phyloP scores from a whole-genome alignment of 2,888 invertebrate genomes.

The Athripsodes cinereus region DNA sequence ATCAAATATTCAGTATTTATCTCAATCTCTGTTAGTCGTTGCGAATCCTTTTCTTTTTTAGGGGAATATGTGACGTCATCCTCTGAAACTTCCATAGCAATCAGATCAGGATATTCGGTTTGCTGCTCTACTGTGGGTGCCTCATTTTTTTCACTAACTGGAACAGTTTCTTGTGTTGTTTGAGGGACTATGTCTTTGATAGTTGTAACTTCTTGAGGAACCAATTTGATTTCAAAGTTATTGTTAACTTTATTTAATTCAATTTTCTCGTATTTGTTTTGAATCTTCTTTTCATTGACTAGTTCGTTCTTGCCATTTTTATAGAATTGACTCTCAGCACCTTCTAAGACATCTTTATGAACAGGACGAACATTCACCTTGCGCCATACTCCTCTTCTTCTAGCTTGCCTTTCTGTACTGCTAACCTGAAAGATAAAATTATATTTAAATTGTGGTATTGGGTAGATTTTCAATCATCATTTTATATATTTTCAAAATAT shows the following conservation, averaged over 20 bases:
- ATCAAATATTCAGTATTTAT: constrained; percentile 27
- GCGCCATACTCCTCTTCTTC: constrained; percentile 69
- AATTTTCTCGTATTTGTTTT: not conserved
- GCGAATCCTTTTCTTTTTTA: constrained; percentile 13
- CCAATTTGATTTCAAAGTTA: constrained; percentile 27
- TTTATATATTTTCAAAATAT: not conserved
- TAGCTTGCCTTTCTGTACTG: constrained; percentile 32
- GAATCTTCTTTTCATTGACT: constrained; percentile 28
- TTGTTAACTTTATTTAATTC: not conserved
- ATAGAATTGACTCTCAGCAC: constrained; percentile 70
- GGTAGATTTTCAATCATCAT: not conserved
- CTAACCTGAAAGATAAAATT: constrained; percentile 13
- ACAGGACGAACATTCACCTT: constrained; percentile 58
- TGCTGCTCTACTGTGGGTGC: constrained; percentile 28
- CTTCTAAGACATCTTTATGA: constrained; percentile 60
- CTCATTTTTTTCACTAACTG: constrained; percentile 5
- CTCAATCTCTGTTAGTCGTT: constrained; percentile 32
- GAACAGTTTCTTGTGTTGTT: not conserved
- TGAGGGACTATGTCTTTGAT: constrained; percentile 31
- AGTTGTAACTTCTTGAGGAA: constrained; percentile 28
- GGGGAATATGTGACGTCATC: constrained; percentile 30
- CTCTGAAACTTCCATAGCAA: constrained; percentile 36
- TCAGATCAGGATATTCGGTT: constrained; percentile 40
- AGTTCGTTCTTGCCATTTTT: constrained; percentile 53
- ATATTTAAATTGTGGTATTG: not conserved